A percentile compares a stretch with the other conserved stretches of the same genome.
Conservation (phyloP, 2,113 vertebrate genomes). For the Rhea pennata region DNA sequence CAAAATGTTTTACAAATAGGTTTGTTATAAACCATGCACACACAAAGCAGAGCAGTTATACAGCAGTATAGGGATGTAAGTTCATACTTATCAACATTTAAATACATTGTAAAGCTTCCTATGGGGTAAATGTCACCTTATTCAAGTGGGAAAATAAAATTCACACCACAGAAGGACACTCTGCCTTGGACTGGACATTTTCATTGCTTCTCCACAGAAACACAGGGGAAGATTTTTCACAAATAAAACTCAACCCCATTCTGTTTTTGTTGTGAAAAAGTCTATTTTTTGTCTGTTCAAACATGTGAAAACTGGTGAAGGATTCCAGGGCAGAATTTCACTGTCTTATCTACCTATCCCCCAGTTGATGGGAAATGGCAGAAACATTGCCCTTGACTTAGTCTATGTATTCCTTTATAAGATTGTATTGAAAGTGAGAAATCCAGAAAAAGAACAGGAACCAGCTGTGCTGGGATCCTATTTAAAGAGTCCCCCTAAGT, state of each 20-base stretch:
- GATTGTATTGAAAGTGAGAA: constrained; percentile 48
- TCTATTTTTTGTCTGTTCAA: neutral
- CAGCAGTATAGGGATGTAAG: neutral
- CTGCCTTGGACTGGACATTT: neutral
- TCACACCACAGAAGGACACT: neutral
- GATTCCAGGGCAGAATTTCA: constrained; percentile 24
- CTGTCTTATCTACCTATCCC: neutral
- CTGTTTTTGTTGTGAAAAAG: neutral
- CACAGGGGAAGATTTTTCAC: neutral
- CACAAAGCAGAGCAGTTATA: neutral
- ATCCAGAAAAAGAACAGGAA: constrained; percentile 56
- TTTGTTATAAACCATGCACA: neutral
- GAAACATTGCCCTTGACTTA: constrained; percentile 52
- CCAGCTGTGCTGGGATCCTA: constrained; percentile 23
- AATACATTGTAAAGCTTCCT: neutral
- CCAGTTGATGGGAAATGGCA: constrained; percentile 22
- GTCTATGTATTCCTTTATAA: constrained; percentile 37
- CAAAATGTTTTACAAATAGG: neutral
- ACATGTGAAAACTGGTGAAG: neutral
- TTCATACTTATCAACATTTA: neutral
- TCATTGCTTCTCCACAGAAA: neutral
- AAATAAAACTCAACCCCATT: neutral
- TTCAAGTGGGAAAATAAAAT: neutral
- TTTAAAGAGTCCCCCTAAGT: neutral
- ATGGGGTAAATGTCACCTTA: neutral